Conservation (phyloP, 1,140 invertebrate genomes). For the Parasteatoda tepidariorum region DNA sequence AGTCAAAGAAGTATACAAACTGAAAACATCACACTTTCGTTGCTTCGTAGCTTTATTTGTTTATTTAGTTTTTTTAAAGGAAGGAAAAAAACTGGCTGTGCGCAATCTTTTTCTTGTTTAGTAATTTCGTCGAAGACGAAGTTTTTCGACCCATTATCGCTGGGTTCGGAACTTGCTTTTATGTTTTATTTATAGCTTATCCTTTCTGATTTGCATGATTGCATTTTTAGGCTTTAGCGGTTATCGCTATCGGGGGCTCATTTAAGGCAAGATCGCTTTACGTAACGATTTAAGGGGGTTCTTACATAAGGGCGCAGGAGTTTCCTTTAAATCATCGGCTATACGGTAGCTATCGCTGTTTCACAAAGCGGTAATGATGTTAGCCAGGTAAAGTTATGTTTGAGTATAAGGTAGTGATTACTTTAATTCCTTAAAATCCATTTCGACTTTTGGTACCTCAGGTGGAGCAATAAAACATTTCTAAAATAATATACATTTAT, state of each 20-base stretch:
- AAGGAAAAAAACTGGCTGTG: neutral
- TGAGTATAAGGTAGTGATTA: too few species aligned
- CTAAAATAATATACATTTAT: too few species aligned
- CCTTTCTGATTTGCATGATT: conserved; percentile 46
- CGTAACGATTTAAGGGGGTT: conserved; percentile 31
- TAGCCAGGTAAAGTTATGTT: too few species aligned
- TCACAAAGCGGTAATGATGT: neutral
- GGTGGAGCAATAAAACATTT: too few species aligned
- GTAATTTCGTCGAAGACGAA: conserved; percentile 22
- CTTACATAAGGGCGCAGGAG: neutral
- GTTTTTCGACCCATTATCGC: conserved; percentile 36
- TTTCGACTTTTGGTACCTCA: too few species aligned
- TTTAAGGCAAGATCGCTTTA: conserved; percentile 33
- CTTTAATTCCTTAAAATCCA: too few species aligned
- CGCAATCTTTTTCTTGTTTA: conserved; percentile 22
- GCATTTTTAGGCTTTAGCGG: conserved; percentile 48
- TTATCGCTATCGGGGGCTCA: conserved; percentile 23
- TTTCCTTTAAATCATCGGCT: neutral
- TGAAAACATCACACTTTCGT: conserved; percentile 24
- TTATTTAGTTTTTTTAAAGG: neutral
- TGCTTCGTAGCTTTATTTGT: neutral
- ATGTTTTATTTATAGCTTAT: conserved; percentile 56
- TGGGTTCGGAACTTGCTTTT: conserved; percentile 35
- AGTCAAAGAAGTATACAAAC: conserved; percentile 28
- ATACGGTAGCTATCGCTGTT: neutral